Conservation (phyloP, 2,113 vertebrate genomes). For the Gorsachius goisagi region DNA sequence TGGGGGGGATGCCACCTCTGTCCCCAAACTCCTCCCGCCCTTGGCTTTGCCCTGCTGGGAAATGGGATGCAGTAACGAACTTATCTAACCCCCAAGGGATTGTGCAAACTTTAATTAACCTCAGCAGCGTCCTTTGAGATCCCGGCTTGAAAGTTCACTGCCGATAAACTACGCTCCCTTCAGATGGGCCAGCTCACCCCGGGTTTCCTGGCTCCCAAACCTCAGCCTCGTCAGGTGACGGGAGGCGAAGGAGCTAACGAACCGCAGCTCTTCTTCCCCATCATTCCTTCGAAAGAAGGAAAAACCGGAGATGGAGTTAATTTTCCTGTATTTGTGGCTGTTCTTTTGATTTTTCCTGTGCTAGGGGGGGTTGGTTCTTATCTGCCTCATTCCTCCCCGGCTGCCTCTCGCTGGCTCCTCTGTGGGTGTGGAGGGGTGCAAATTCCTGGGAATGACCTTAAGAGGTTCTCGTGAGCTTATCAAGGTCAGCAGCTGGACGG, state of each 20-base stretch:
- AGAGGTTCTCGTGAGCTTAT: not conserved
- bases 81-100: not conserved
- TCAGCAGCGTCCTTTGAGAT: not conserved
- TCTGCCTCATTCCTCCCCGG: not conserved
- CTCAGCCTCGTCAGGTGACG: not conserved
- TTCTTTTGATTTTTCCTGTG: not conserved
- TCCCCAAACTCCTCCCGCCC: not conserved
- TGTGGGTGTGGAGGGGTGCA: not conserved
- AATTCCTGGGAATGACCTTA: not conserved
- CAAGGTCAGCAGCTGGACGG: not conserved
- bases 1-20: accelerated
- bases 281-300: not conserved
- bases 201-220: not conserved
- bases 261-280: not conserved
- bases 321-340: accelerated
- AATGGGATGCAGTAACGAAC: not conserved
- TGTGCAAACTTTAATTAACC: conserved; percentile 9
- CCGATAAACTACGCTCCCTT: not conserved
- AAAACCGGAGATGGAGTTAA: not conserved
- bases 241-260: accelerated
- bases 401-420: not conserved
- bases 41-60: not conserved
- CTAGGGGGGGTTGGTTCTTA: not conserved
- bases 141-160: not conserved
- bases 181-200: not conserved